A percentile compares a stretch with the other conserved stretches of the same genome.
Conservation (phyloP, 2,113 vertebrate species). For the Anolis carolinensis region DNA sequence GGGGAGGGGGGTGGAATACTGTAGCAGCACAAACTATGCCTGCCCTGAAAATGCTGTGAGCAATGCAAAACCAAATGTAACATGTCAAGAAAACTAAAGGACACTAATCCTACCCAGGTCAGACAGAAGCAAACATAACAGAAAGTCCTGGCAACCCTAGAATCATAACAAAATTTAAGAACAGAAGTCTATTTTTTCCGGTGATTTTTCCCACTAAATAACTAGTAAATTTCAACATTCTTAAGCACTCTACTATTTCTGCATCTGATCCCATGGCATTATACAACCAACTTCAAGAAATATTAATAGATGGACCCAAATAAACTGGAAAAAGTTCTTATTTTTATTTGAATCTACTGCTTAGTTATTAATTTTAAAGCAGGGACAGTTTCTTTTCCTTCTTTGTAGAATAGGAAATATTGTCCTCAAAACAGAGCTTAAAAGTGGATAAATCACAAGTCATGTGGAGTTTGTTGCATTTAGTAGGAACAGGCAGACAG, state of each 20-base stretch:
- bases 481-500: too few relatives aligned
- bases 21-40: background rate
- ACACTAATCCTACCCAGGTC: constrained; percentile 46
- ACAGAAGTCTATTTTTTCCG: constrained; percentile 21
- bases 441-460: background rate
- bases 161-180: constrained; percentile 45
- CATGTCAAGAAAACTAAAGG: constrained; percentile 37
- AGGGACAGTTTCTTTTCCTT: background rate
- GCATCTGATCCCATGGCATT: constrained; percentile 21
- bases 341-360: background rate
- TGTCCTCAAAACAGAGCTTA: background rate
- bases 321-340: background rate
- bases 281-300: background rate
- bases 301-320: constrained; percentile 10
- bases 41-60: constrained; percentile 34
- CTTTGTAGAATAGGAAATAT: background rate
- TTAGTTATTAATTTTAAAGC: background rate
- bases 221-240: constrained; percentile 47
- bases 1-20: too few relatives aligned
- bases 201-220: background rate
- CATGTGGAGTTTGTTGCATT: too few relatives aligned
- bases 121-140: constrained; percentile 43
- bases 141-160: constrained; percentile 49
- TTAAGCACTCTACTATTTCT: constrained; percentile 22
- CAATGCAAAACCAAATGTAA: constrained; percentile 28